Conservation (phyloP, 2,797 vertebrate genomes). For the Enteromius viviparus region DNA sequence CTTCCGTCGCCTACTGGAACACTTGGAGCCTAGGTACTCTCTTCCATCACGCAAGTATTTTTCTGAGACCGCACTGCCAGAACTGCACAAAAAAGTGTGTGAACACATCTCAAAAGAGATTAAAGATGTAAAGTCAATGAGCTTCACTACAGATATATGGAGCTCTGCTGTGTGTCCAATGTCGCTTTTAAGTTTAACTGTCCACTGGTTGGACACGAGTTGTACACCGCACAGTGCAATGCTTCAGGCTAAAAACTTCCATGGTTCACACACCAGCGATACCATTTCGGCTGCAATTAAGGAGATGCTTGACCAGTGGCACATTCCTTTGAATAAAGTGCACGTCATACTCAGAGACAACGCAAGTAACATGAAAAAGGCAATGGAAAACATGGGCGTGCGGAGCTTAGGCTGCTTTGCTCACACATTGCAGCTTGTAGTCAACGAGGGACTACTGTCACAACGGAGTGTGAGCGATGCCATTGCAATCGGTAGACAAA, state of each 20-base stretch:
- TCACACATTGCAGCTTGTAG: too few relatives aligned
- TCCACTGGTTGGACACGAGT: not conserved
- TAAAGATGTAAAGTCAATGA: slow-evolving; percentile 32
- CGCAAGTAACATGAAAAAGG: slow-evolving; percentile 36
- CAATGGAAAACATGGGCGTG: slow-evolving; percentile 16
- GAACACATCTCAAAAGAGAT: slow-evolving; percentile 13
- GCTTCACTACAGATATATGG: slow-evolving; percentile 30
- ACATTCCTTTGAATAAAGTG: slow-evolving; percentile 29
- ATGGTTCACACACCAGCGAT: slow-evolving; percentile 19
- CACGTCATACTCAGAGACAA: slow-evolving; percentile 35
- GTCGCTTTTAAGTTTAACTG: not conserved
- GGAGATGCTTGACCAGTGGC: not conserved
- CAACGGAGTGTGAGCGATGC: slow-evolving; percentile 11
- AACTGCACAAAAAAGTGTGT: slow-evolving; percentile 24
- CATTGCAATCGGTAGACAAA: slow-evolving; percentile 11
- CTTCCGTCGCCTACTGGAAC: slow-evolving; percentile 3
- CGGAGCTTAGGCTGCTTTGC: slow-evolving; percentile 7
- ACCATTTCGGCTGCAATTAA: not conserved
- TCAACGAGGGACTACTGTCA: too few relatives aligned
- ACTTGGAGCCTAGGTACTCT: slow-evolving; percentile 15
- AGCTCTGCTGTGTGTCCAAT: not conserved
- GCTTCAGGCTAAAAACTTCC: slow-evolving; percentile 6
- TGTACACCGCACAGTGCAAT: not conserved
- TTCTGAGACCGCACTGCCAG: not conserved
- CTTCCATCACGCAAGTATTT: slow-evolving; percentile 22